Evolutionary conservation across 2,113 vertebrate genomes (phyloP).

Genomic region (Vulpes vulpes): DNA sequence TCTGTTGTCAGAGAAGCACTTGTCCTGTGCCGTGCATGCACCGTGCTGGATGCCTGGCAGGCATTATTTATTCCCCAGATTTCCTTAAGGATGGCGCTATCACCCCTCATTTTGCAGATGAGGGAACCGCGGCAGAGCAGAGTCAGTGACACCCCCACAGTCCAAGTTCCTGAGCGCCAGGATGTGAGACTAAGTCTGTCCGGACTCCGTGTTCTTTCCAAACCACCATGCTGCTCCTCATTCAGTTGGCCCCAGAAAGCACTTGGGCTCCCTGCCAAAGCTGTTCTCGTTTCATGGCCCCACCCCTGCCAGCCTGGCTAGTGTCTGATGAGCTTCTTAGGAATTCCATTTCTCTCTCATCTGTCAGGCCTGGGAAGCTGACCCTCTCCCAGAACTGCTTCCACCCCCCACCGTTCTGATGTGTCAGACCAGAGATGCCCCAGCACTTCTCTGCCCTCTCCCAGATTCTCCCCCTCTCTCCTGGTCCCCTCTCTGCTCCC

Average conservation of each 20-base stretch:
- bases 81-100: neutral
- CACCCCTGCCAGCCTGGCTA: neutral
- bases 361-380: neutral
- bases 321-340: neutral
- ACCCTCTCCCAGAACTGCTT: neutral
- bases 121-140: neutral
- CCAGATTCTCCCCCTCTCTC: too few species aligned
- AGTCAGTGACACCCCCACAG: neutral
- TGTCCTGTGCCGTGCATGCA: fast-evolving
- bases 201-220: neutral
- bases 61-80: neutral
- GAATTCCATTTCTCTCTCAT: neutral
- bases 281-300: neutral
- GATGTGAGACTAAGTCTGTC: neutral
- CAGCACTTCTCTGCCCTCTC: neutral
- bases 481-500: neutral
- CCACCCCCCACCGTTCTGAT: neutral
- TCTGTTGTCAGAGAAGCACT: neutral
- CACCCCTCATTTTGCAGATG: neutral
- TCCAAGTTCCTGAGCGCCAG: neutral
- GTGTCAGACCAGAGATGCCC: neutral
- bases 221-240: neutral
- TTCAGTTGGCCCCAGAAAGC: neutral
- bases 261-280: neutral
- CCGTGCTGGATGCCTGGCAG: neutral